Base-by-base conservation (phyloP, 1,140 invertebrate species). In the Megathymus violae region DNA sequence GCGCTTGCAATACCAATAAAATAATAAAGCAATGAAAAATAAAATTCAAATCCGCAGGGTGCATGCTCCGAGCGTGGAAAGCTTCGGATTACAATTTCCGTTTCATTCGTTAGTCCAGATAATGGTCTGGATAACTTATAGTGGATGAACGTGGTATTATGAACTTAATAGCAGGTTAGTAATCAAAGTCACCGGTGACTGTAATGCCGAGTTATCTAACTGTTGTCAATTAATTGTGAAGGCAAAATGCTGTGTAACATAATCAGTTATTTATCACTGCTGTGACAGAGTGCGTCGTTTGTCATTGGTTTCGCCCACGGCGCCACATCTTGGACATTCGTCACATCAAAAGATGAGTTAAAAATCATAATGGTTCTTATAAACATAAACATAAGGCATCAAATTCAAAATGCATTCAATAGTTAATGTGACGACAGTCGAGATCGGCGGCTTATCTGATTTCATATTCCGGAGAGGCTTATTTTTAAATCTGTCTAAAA, bases 241-340 rank as follows among this genome's bases (percentile, higher is more conserved):
- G 68, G 80, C 80, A 82, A 90, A 90, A 88, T 82, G 78, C 73
- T 79, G 77, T 82, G 87, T 88, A 88, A 88, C 83, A 88, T 80
- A 88, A 88, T 88, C 88, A 87, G 85, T 85, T 88, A 88, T 90
- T 90, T 88, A 88, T 90, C 82, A 87, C 74, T 69, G 77, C 78
- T 80, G 82, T 78, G 85, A 88, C 87, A 85, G 78, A 76, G 71
- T 69, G 69, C 77, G 80, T 85, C 85, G 80, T 90, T 90, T 88
- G 83, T 88, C 88, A 86, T 76, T 64, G 65, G 78, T 80, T 86
- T 83, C 85, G 83, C 85, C 85, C 85, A 88, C 85, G 79, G 71
- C 64, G 75, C 73, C 64, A 69, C 78, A 69, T 79, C 81, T 80
- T 70, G 76, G 78, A 78, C 74, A 80, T 85, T 85, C 76, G 81